Percentiles rank a stretch among this genome's conserved stretches.
These are phyloP conservation scores for Neomorphus geoffroyi DNA, from an alignment of 2,797 vertebrate genomes.

Conservation along the genomic window DNA sequence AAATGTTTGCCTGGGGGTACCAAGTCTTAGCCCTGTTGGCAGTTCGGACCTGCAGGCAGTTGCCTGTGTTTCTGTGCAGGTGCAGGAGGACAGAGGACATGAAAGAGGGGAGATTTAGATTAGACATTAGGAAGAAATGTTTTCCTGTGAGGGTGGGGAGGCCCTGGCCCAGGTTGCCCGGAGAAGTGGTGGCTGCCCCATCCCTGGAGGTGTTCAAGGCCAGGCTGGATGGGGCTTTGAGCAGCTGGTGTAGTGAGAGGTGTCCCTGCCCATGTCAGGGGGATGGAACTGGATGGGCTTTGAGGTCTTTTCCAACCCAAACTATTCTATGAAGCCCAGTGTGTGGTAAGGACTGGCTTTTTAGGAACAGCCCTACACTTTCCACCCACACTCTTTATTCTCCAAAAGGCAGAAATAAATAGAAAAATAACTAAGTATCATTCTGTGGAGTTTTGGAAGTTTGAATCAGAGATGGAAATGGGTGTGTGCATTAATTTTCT, in stretches of 20 bases:
- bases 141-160: too few relatives aligned
- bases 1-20: background rate
- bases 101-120: too few relatives aligned
- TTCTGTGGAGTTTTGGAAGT: background rate
- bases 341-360: background rate
- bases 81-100: background rate
- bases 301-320: too few relatives aligned
- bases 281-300: too few relatives aligned
- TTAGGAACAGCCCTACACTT: fast-evolving
- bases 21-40: background rate
- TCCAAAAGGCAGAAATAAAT: background rate
- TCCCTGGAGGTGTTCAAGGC: too few relatives aligned
- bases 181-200: too few relatives aligned
- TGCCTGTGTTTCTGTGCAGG: background rate
- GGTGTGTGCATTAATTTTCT: background rate
- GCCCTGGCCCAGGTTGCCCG: too few relatives aligned
- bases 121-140: too few relatives aligned
- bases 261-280: too few relatives aligned
- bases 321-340: background rate
- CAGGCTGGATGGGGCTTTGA: too few relatives aligned
- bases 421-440: background rate
- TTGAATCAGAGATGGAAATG: background rate
- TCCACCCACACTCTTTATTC: fast-evolving
- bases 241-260: too few relatives aligned
- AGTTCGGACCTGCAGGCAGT: background rate